phyloP scores from a whole-genome alignment of 2,797 vertebrate genomes.

The Acrossocheilus wenchowensis region DNA sequence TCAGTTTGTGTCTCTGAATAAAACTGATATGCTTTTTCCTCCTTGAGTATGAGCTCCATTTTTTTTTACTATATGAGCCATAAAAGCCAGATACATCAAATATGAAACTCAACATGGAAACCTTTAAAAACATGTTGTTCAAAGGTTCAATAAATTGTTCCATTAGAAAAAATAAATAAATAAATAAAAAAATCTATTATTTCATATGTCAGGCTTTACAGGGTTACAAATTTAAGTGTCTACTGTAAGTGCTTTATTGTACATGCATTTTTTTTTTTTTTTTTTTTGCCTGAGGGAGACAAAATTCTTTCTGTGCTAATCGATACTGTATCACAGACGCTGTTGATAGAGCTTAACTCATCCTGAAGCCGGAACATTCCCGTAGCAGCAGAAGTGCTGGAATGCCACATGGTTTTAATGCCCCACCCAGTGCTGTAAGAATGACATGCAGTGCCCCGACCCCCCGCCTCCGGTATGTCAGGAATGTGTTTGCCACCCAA shows the following conservation, averaged over 20 bases:
- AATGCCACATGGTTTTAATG: constrained; percentile 33
- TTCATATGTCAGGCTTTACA: background rate
- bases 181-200: background rate
- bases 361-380: background rate
- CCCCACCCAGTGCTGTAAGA: background rate
- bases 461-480: constrained; percentile 73
- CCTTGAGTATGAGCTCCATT: background rate
- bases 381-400: background rate
- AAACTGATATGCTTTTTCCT: background rate
- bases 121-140: background rate
- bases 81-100: background rate
- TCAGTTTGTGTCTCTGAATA: background rate
- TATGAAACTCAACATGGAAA: background rate
- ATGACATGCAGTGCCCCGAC: constrained; percentile 46
- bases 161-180: background rate
- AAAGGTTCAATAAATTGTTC: background rate
- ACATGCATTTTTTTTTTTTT: too few species aligned
- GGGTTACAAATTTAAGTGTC: background rate
- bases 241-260: background rate
- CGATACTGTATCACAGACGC: background rate
- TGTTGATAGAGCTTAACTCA: background rate
- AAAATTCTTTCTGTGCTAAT: background rate
- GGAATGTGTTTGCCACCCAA: constrained; percentile 75
- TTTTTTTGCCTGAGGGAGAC: background rate
- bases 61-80: background rate